Evolutionary conservation across 2,113 vertebrate genomes (phyloP), one percentile per base, ranked within the genome.

Genomic region (Podiceps cristatus): DNA sequence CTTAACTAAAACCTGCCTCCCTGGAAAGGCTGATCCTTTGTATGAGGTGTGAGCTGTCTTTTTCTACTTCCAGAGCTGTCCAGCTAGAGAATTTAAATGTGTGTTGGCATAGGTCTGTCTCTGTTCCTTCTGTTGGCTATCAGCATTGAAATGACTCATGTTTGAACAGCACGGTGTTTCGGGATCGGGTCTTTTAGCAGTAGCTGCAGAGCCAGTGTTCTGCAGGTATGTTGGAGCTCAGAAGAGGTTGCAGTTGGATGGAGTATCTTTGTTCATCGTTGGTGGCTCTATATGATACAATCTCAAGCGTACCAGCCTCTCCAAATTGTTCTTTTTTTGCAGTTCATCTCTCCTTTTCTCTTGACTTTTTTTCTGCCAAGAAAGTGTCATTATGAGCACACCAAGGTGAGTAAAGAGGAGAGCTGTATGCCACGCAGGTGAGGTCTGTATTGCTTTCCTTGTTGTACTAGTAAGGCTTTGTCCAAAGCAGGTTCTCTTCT

Each of bases 191-290:
- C 53, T 78, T 58, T 14, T 12, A 20, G 59, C n/a, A 33, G 33
- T 14, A 40, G 18, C 16, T 27, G 10, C 58, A 53, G 13, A 85
- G 47, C 50, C 37, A 9, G 0, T 1, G 0, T 33, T 62, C 13
- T 68, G 67, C 33, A 31, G 66, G 17, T 44, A 2, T 24, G 10
- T 22, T 45, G 50, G 63, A 77, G 90, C 89, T 83, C 59, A 14
- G 80, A 75, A 73, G 33, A 31, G 13, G 27, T 53, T 33, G 60
- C 47, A 18, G 85, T 6, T 40, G 72, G 29, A 12, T 86, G 56
- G 40, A 75, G 9, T 33, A 10, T 47, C 74, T 42, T 20, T 1
- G 23, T 44, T 91, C 35, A 4, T 66, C 47, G 16, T 28, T 59
- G 35, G 35, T 45, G 63, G 33, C 68, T 74, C 22, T 31, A 0